Evolutionary conservation across 1,140 invertebrate genomes (phyloP), one percentile per base, ranked within the genome.

Genomic region (Drosophila kanapiae): DNA sequence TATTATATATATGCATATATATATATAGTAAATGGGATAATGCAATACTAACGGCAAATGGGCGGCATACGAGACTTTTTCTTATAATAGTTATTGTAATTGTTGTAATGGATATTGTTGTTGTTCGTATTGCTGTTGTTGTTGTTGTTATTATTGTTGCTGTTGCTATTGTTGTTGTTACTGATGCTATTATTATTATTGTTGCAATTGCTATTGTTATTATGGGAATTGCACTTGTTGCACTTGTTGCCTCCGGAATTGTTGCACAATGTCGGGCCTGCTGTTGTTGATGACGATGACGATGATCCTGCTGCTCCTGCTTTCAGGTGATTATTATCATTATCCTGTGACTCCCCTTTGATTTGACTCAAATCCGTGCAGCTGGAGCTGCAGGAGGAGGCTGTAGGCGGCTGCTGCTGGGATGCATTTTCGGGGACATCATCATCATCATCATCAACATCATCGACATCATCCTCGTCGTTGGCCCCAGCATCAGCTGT

Each of bases 21-120:
- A 40, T 42, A 67, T 67, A 69, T 65, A 70, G 71, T 37, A 54
- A 54, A 54, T 56, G 53, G 68, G 37, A 72, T 23, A 37, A 56
- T 68, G 53, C 67, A 87, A 92, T 92, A 92, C 91, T 92, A 92
- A 92, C 91, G 91, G 86, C 91, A 92, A 85, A 92, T 92, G 78
- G 91, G 87, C 87, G 87, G 86, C 91, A 92, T 91, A 84, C 88
- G 91, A 75, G 91, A 90, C 77, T 92, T 92, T 87, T 92, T 92
- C 69, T 92, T 88, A 91, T 92, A 92, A 79, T 92, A 92, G 57
- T 92, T 92, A 84, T 92, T 92, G 57, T 92, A 92, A 63, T 92
- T 92, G 78, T 92, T 92, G 78, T 92, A 92, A 82, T 91, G 85
- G 57, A 86, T 90, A 65, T 92, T 92, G 40, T 91, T 92, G 58